Evolutionary conservation across 2,888 invertebrate species (phyloP).

Genomic region (Opisthograptis luteolata): DNA sequence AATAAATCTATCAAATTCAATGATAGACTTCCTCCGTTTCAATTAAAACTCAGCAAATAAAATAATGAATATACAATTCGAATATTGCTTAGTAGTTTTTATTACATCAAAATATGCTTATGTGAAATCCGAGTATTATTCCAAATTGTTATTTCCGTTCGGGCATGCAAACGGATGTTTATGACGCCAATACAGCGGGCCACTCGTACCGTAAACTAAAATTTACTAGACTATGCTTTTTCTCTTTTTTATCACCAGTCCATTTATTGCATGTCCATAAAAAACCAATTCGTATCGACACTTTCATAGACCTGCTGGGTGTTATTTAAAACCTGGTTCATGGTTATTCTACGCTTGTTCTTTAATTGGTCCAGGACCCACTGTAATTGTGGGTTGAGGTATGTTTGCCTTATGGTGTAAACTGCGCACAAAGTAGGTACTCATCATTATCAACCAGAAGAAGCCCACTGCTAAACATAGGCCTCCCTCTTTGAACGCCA

Average conservation of each 20-base stretch:
- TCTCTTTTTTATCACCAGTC: constrained; percentile 58
- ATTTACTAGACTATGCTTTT: constrained; percentile 64
- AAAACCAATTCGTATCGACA: constrained; percentile 49
- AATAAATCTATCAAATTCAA: too few relatives aligned
- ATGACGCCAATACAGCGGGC: constrained; percentile 61
- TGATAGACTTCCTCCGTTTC: too few relatives aligned
- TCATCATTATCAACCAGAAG: too few relatives aligned
- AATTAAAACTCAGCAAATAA: too few relatives aligned
- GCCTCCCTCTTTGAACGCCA: too few relatives aligned
- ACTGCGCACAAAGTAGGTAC: too few relatives aligned
- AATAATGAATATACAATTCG: neutral
- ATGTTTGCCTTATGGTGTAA: too few relatives aligned
- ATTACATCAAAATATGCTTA: constrained; percentile 39
- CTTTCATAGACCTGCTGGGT: constrained; percentile 39
- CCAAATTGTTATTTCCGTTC: constrained; percentile 57
- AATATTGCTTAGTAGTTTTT: neutral
- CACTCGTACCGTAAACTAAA: constrained; percentile 65
- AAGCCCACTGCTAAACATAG: too few relatives aligned
- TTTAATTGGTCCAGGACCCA: constrained; percentile 7
- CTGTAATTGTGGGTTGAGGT: too few relatives aligned
- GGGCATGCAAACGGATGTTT: constrained; percentile 65
- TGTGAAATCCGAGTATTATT: constrained; percentile 53
- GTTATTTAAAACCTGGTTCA: constrained; percentile 15
- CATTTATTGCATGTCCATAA: constrained; percentile 56
- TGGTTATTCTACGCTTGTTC: constrained; percentile 3